Evolutionary conservation across 2,888 invertebrate species (phyloP).

Genomic region (Homarus gammarus): DNA sequence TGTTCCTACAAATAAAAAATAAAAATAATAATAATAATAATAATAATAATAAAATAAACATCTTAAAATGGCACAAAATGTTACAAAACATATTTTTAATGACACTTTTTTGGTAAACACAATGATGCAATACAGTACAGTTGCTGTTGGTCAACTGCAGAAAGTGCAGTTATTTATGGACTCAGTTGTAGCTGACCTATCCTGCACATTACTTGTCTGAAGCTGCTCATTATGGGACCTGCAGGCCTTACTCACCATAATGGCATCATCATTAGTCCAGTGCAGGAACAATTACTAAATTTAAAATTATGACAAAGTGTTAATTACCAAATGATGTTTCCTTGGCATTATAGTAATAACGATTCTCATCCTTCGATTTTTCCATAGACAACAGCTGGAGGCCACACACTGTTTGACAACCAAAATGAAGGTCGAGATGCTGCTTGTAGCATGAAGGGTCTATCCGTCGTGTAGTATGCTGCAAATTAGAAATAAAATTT

Average conservation of each 20-base stretch:
- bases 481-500: background rate
- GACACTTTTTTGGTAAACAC: too few relatives aligned
- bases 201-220: background rate
- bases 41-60: too few relatives aligned
- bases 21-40: too few relatives aligned
- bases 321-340: slow-evolving; percentile 46
- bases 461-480: slow-evolving; percentile 41
- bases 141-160: too few relatives aligned
- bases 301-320: too few relatives aligned
- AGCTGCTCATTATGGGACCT: background rate
- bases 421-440: slow-evolving; percentile 35
- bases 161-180: background rate
- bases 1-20: too few relatives aligned
- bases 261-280: background rate
- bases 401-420: slow-evolving; percentile 51
- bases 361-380: slow-evolving; percentile 44
- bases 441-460: slow-evolving; percentile 41
- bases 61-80: too few relatives aligned
- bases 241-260: background rate
- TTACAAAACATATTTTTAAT: too few relatives aligned
- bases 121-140: too few relatives aligned
- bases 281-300: too few relatives aligned
- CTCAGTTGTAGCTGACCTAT: background rate
- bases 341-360: slow-evolving; percentile 49
- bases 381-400: slow-evolving; percentile 66